A percentile compares a stretch with the other conserved stretches of the same genome.
Conservation (phyloP, 2,797 vertebrate species). For the Carcharodon carcharias region DNA sequence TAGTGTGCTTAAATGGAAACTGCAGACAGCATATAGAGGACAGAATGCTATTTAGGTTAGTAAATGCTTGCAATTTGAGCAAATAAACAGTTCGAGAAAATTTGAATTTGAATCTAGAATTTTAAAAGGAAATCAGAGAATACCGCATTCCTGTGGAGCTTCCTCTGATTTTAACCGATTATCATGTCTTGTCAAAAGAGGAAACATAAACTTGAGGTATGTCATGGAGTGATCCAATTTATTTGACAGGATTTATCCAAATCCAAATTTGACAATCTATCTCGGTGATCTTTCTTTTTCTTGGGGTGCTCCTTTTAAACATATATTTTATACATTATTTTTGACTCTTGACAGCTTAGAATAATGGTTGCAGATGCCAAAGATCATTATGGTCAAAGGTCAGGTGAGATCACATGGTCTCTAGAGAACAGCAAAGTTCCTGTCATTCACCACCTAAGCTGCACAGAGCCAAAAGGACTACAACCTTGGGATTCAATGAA, state of each 20-base stretch:
- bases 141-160: not conserved
- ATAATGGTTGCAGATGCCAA: conserved; percentile 75
- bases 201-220: not conserved
- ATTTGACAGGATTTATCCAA: not conserved
- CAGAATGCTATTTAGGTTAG: not conserved
- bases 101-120: not conserved
- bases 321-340: conserved; percentile 42
- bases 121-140: not conserved
- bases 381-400: conserved; percentile 63
- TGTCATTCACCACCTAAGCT: conserved; percentile 48
- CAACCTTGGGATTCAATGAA: conserved; percentile 47
- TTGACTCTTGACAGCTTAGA: conserved; percentile 61
- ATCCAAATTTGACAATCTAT: not conserved
- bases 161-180: not conserved
- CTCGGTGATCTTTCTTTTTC: not conserved
- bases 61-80: not conserved
- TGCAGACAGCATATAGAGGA: not conserved
- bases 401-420: conserved; percentile 63
- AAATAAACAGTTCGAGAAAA: not conserved
- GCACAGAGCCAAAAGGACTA: conserved; percentile 38
- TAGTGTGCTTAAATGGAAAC: not conserved
- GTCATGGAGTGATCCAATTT: not conserved
- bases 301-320: conserved; percentile 22
- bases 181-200: not conserved
- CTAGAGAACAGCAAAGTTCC: conserved; percentile 42